Evolutionary conservation across 2,113 vertebrate genomes (phyloP).

Genomic region (Lepidothrix coronata): DNA sequence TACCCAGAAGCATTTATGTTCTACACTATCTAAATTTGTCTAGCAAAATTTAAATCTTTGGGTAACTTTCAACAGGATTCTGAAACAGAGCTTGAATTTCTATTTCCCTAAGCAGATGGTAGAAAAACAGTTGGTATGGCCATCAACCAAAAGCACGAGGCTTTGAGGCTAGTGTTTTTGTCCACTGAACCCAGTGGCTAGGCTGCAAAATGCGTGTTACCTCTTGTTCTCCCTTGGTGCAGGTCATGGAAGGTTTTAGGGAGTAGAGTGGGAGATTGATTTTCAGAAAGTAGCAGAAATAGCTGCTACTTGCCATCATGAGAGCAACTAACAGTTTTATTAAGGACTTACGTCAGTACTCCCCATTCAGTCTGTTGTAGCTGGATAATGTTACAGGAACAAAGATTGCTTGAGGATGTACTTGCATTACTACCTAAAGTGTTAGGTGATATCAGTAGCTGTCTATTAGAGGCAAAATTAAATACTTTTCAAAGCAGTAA

Average conservation of each 20-base stretch:
- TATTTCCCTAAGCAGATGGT: background rate
- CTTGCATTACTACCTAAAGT: background rate
- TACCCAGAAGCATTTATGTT: background rate
- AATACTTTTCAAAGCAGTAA: background rate
- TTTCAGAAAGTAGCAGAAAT: background rate
- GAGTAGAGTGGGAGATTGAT: background rate
- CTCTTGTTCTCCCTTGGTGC: background rate
- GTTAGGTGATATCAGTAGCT: background rate
- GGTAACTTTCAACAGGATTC: background rate
- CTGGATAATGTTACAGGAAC: background rate
- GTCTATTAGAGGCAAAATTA: background rate
- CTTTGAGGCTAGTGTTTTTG: background rate
- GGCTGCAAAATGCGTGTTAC: background rate
- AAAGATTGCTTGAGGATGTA: background rate
- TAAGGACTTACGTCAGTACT: background rate
- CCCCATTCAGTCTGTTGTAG: background rate
- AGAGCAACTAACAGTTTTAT: background rate
- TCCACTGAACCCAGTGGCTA: background rate
- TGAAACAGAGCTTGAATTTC: background rate
- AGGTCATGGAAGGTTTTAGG: background rate
- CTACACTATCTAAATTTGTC: background rate
- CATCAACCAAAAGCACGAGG: background rate
- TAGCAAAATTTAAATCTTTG: background rate
- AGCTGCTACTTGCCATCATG: background rate
- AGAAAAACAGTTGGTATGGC: background rate